Evolutionary conservation across 2,113 vertebrate genomes (phyloP).

Genomic region (Oceanodroma tethys): DNA sequence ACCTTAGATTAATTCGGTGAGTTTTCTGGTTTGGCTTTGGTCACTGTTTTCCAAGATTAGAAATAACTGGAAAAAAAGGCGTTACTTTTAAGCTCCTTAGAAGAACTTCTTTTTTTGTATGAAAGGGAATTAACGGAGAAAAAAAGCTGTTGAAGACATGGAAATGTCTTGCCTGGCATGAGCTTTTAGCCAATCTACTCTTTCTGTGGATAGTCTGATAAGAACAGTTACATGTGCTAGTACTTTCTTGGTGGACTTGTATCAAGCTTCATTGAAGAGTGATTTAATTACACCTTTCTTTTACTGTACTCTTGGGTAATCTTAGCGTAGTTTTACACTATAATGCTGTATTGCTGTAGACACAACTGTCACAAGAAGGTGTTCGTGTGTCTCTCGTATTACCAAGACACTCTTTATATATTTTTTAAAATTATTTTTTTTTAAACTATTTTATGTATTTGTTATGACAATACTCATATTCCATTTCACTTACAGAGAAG

Average conservation of each 20-base stretch:
- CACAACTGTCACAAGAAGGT: background rate
- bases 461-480: background rate
- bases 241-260: background rate
- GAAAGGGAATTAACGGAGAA: too few species aligned
- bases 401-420: background rate
- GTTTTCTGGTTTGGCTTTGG: too few species aligned
- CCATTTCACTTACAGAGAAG: background rate
- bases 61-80: too few species aligned
- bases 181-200: background rate
- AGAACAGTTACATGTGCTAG: background rate
- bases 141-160: background rate
- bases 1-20: too few species aligned
- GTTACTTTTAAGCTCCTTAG: too few species aligned
- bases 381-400: background rate
- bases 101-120: too few species aligned
- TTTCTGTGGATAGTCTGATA: background rate
- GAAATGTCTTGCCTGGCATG: background rate
- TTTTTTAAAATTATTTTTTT: background rate
- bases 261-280: background rate
- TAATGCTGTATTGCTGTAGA: background rate
- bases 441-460: background rate
- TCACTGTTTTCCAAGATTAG: too few species aligned
- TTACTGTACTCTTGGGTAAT: background rate
- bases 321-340: background rate
- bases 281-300: background rate